Evolutionary conservation across 2,113 vertebrate species (phyloP).

Genomic region (Speoplatyrhinus poulsoni): DNA sequence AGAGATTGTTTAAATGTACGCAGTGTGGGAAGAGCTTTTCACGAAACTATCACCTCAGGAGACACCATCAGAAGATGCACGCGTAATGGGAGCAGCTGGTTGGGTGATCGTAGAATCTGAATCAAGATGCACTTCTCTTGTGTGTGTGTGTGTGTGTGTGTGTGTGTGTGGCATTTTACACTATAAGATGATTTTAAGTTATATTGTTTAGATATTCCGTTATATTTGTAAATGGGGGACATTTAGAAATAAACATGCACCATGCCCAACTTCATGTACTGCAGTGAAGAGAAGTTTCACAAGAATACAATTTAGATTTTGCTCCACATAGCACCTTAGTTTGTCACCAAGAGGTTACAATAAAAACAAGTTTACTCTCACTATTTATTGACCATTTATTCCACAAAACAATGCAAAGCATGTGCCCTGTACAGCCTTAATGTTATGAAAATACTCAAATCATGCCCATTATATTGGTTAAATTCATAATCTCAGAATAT

Average conservation of each 20-base stretch:
- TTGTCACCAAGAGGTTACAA: background rate
- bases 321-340: background rate
- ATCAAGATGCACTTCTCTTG: background rate
- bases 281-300: background rate
- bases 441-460: conserved; percentile 77
- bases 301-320: background rate
- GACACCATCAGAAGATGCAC: conserved; percentile 80
- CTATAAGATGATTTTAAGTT: background rate
- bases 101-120: background rate
- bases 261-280: background rate
- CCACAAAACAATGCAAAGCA: conserved; percentile 80
- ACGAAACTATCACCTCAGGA: conserved; percentile 75
- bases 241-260: background rate
- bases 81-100: conserved; percentile 20
- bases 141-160: background rate
- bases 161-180: conserved; percentile 3
- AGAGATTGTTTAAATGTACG: conserved; percentile 73
- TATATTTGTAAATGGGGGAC: background rate
- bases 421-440: conserved; percentile 77
- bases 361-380: conserved; percentile 42
- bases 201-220: background rate
- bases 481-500: conserved; percentile 40
- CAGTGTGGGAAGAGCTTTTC: conserved; percentile 79
- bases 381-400: conserved; percentile 79
- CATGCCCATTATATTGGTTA: conserved; percentile 65